phyloP scores from a whole-genome alignment of 2,113 vertebrate genomes.

The Hippolais icterina region DNA sequence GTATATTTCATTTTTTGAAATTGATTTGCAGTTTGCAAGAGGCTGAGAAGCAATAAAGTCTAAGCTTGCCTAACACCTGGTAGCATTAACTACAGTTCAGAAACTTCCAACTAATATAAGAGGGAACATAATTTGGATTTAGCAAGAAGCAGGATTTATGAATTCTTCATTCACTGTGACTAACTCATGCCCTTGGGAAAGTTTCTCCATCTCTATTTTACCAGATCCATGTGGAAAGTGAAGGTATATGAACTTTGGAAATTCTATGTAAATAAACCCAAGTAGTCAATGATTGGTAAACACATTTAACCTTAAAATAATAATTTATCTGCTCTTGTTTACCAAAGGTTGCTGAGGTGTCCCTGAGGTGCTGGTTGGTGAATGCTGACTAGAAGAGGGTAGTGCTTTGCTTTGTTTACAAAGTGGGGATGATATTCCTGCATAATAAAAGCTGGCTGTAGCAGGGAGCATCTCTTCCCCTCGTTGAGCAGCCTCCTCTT shows the following conservation, averaged over 20 bases:
- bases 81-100: background rate
- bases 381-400: background rate
- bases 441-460: background rate
- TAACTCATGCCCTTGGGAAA: constrained; percentile 1
- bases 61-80: background rate
- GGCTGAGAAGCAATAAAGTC: background rate
- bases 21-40: background rate
- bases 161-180: background rate
- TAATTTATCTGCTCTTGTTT: background rate
- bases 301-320: background rate
- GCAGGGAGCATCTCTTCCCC: background rate
- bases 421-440: background rate
- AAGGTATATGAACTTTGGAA: background rate
- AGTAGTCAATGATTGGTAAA: background rate
- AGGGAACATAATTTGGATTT: background rate
- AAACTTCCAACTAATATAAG: background rate
- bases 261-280: background rate
- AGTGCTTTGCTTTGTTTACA: background rate
- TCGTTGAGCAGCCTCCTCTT: background rate
- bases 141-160: background rate
- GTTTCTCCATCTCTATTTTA: background rate
- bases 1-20: background rate
- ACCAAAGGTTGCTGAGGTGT: background rate
- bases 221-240: background rate
- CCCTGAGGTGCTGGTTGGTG: background rate